Evolutionary conservation across 2,113 vertebrate genomes (phyloP), one percentile per base, ranked within the genome.

Genomic region (Notothenia rossii): DNA sequence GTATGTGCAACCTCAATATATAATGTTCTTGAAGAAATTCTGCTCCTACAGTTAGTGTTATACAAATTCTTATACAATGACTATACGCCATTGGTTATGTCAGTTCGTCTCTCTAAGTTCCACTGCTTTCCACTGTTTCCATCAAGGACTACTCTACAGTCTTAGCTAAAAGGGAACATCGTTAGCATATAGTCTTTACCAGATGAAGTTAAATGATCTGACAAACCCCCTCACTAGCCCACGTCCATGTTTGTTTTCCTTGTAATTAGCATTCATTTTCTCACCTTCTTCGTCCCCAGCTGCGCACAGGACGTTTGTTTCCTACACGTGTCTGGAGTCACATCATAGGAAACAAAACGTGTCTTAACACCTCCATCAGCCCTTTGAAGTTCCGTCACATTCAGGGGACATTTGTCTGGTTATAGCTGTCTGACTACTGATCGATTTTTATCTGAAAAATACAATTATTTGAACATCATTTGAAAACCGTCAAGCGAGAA

Each of bases 271-370:
- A 43, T 71, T 40, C 10, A 13, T 14, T 3, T 15, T 50, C 5
- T 36, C 74, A 33, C 45, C 29, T 0, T 1, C 46, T 2, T 5
- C 3, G 6, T 17, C 48, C 5, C 43, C 56, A 58, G 58, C 66
- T 77, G 72, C 29, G 45, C 15, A 12, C 51, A 29, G 71, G 33
- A 18, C 88, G 1, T 73, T 60, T 76, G 76, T 81, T 66, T 29
- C 71, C 73, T 13, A 33, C 89, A 17, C 82, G 74, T 86, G 86
- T 75, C 79, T 54, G 48, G 54, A 69, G 73, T 70, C 51, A 49
- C 0, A 1, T 43, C 10, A 46, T 68, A 75, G 75, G 80, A 68
- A 83, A 22, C 66, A 10, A 73, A 80, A 79, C 79, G 75, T 75
- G 82, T 61, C 60, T 33, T 70, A 0, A 56, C 81, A 68, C 81